Base-by-base conservation (phyloP, 2,113 vertebrate species). In the Leptobrachium ailaonicum region DNA sequence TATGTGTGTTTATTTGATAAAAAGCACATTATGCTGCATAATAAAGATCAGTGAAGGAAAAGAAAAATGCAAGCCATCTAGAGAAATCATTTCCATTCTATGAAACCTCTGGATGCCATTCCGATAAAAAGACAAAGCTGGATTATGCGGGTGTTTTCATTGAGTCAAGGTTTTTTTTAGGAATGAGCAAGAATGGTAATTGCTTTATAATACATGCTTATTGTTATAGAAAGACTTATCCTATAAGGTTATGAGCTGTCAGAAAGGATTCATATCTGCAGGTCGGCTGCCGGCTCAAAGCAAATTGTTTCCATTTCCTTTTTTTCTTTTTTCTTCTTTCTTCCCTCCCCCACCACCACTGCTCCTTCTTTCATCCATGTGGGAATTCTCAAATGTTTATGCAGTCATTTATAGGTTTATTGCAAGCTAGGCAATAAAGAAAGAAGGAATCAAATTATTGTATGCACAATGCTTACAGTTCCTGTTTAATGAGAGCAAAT, bases 371-470 rank as follows among this genome's bases (percentile, higher is more conserved):
- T 60, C 41, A 80, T 58, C 50, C 66, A 60, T 80, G 73, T 79
- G 79, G 69, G 80, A 88, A 82, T 86, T 89, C 82, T 88, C 54
- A 86, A 83, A 85, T 88, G 81, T 86, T 91, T 89, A 82, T 86
- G 67, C 64, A 88, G 12, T 86, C 82, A 85, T 90, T 87, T 83
- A 84, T 86, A 86, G 74, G 83, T 85, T 88, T 89, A 86, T 85
- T 89, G 80, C 84, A 84, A 87, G 82, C 79, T 79, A 83, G 82
- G 80, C 84, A 85, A 83, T 87, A 64, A 84, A 73, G 2, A 75
- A 7, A 14, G n/a, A 81, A 79, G 41, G 11, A 75, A 75, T 8
- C 66, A 1, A 82, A 82, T 73, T 82, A 87, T 82, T 89, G 91
- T 84, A 86, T 88, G 80, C 83, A 86, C 85, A 85, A 73, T 82